Conservation (phyloP, 2,888 invertebrate species). For the Julus scandinavius region DNA sequence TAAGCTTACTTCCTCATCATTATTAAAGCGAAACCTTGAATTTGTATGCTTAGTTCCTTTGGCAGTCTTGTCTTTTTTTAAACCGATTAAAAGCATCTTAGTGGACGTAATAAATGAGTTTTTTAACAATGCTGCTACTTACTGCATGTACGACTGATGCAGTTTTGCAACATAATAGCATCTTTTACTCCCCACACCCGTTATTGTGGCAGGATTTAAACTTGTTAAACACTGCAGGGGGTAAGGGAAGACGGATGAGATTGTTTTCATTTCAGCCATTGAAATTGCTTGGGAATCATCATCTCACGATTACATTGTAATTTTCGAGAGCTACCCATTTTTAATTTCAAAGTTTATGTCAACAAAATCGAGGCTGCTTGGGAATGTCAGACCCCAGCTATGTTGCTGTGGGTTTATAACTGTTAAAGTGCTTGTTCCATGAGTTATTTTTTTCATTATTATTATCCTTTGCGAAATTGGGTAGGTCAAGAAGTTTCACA, state of each 20-base stretch:
- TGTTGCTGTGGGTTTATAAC: not conserved
- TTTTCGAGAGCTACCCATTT: not conserved
- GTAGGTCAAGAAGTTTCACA: not conserved
- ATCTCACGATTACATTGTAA: constrained; percentile 43
- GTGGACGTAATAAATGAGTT: not conserved
- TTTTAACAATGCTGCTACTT: constrained; percentile 36
- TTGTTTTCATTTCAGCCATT: constrained; percentile 16
- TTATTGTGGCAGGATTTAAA: constrained; percentile 25
- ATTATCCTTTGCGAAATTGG: not conserved
- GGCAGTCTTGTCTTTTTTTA: not conserved
- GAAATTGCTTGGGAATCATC: constrained; percentile 24
- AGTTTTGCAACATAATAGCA: constrained; percentile 19
- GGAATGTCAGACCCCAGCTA: not conserved
- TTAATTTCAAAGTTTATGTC: not conserved
- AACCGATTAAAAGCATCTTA: not conserved
- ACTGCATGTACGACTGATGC: not conserved
- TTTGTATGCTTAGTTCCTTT: constrained; percentile 6
- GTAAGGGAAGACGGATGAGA: constrained; percentile 25
- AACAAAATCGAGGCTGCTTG: not conserved
- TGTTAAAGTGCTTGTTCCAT: not conserved
- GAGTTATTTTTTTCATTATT: not conserved
- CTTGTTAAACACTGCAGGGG: not conserved
- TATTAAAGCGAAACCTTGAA: constrained; percentile 43
- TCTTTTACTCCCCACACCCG: constrained; percentile 25
- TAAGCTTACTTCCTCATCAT: constrained; percentile 13